phyloP scores from a whole-genome alignment of 2,888 invertebrate species.

The Homarus gammarus region DNA sequence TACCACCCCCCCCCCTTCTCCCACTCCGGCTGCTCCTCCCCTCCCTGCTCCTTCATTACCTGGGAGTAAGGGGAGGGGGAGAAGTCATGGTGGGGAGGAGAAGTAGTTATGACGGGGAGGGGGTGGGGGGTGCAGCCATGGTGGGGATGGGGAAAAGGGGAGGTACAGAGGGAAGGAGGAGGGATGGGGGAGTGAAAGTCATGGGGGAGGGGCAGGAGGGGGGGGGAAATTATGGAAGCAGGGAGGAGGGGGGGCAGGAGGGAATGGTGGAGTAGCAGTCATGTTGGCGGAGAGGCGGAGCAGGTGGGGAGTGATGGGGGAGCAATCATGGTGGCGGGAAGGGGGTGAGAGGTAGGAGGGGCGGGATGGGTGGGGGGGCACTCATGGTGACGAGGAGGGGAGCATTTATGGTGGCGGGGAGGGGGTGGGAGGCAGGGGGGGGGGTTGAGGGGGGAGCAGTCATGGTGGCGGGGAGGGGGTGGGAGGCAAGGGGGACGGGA shows the following conservation, averaged over 20 bases:
- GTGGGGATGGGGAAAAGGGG: background rate
- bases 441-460: background rate
- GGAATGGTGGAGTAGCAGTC: too few species aligned
- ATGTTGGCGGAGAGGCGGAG: too few species aligned
- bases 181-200: too few species aligned
- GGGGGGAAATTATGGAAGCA: too few species aligned
- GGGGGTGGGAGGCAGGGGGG: background rate
- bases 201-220: too few species aligned
- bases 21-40: too few species aligned
- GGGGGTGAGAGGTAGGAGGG: background rate
- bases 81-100: background rate
- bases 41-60: too few species aligned
- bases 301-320: too few species aligned
- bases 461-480: background rate
- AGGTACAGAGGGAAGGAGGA: too few species aligned
- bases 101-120: background rate
- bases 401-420: background rate
- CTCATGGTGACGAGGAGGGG: background rate
- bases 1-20: too few species aligned
- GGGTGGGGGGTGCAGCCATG: background rate
- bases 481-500: background rate
- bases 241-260: too few species aligned
- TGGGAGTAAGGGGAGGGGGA: background rate
- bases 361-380: background rate
- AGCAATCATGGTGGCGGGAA: background rate